Evolutionary conservation across 2,113 vertebrate genomes (phyloP).

Genomic region (Platichthys flesus): DNA sequence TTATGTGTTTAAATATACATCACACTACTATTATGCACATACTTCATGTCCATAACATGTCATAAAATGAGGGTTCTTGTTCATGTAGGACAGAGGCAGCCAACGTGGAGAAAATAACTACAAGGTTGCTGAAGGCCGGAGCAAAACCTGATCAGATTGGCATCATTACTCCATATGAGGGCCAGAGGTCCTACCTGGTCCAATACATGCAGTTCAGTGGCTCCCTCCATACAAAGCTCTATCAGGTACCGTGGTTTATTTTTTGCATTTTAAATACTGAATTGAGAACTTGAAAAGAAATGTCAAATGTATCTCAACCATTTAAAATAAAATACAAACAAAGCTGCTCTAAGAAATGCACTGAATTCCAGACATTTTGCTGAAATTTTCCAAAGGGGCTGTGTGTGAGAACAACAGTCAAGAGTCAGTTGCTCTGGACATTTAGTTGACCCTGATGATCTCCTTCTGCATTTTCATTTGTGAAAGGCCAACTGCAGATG

Average conservation of each 20-base stretch:
- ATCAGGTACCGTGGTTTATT: conserved; percentile 83
- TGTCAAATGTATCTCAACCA: neutral
- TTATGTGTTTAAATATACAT: too few relatives aligned
- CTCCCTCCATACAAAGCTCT: conserved; percentile 94
- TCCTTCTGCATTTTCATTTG: too few relatives aligned
- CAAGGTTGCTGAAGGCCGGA: conserved; percentile 91
- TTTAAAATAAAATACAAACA: neutral
- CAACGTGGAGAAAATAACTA: conserved; percentile 96
- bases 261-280: neutral
- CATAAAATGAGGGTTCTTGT: neutral
- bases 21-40: neutral
- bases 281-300: neutral
- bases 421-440: too few relatives aligned
- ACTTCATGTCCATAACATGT: neutral
- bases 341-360: too few relatives aligned
- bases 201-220: conserved; percentile 99
- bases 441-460: too few relatives aligned
- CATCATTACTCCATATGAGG: conserved; percentile 94
- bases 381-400: too few relatives aligned
- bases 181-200: conserved; percentile 93
- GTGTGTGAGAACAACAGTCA: too few relatives aligned
- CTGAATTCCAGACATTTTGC: too few relatives aligned
- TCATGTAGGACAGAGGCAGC: conserved; percentile 90
- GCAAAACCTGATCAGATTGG: conserved; percentile 96
- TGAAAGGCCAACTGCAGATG: too few relatives aligned